Percentiles rank a stretch among this genome's conserved stretches.
Evolutionary conservation across 2,888 invertebrate species (phyloP).

Genomic region (Xanthorhoe spadicearia): DNA sequence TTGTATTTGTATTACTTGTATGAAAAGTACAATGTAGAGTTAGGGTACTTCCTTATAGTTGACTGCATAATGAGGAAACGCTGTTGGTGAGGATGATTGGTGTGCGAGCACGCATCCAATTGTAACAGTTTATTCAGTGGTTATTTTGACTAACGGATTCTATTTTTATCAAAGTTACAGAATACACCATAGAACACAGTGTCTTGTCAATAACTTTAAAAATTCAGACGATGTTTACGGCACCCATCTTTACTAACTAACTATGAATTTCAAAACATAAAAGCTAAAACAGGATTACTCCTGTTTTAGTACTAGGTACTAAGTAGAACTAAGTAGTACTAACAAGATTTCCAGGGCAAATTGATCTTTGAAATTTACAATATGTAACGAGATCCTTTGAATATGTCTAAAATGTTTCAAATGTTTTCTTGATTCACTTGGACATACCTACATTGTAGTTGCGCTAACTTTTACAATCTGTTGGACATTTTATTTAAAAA

Average conservation of each 20-base stretch:
- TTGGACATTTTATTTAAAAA: slow-evolving; percentile 3
- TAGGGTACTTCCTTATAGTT: slow-evolving; percentile 51
- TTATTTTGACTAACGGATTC: neutral
- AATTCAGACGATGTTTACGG: no score
- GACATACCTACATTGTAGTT: neutral
- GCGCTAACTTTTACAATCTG: neutral
- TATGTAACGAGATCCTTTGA: no score
- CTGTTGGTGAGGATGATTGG: slow-evolving; percentile 45
- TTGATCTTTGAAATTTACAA: no score
- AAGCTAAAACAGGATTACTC: no score
- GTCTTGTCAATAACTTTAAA: no score
- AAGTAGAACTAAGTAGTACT: no score
- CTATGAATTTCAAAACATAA: no score
- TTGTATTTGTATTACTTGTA: neutral
- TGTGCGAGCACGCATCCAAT: slow-evolving; percentile 51
- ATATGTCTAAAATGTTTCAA: no score
- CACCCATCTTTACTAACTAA: no score
- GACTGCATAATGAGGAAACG: slow-evolving; percentile 60
- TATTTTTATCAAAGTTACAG: neutral
- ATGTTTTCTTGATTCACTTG: neutral
- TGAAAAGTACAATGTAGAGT: slow-evolving; percentile 17
- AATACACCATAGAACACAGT: no score
- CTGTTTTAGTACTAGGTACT: no score
- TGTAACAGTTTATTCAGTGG: slow-evolving; percentile 48
- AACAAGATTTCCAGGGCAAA: no score